A percentile compares a stretch with the other conserved stretches of the same genome.
Evolutionary conservation across 2,113 vertebrate species (phyloP).

Genomic region (Sebastes schlegelii): DNA sequence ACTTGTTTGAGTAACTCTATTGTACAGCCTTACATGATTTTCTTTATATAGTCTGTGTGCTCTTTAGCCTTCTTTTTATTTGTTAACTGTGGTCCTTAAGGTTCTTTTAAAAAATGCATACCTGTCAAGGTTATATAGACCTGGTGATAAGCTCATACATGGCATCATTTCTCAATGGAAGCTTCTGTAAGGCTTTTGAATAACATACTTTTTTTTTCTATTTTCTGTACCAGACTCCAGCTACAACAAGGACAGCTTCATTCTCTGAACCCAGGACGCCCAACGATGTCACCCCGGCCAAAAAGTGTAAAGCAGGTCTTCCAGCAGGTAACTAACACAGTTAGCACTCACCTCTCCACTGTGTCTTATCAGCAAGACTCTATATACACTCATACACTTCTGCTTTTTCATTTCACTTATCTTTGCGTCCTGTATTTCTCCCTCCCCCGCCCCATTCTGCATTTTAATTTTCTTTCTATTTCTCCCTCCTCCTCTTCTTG

Average conservation of each 20-base stretch:
- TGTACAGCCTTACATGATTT: neutral
- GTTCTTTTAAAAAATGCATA: neutral
- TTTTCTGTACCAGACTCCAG: conserved; percentile 86
- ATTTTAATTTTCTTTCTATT: conserved; percentile 32
- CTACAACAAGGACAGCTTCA: conserved; percentile 92
- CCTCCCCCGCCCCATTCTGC: conserved; percentile 18
- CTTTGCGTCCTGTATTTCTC: conserved; percentile 14
- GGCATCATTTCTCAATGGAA: neutral
- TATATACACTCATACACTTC: conserved; percentile 49
- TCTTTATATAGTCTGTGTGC: neutral
- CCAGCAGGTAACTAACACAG: conserved; percentile 84
- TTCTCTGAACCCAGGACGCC: conserved; percentile 89
- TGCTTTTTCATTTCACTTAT: conserved; percentile 59
- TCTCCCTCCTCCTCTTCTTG: conserved; percentile 13
- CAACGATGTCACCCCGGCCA: conserved; percentile 88
- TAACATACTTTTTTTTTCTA: neutral
- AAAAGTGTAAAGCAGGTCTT: conserved; percentile 88
- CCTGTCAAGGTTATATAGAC: neutral
- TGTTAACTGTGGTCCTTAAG: neutral
- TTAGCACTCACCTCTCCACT: conserved; percentile 57
- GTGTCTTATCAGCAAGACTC: conserved; percentile 17
- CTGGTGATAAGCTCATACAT: neutral
- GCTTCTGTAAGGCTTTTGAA: neutral
- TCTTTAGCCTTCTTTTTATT: neutral
- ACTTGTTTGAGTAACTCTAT: neutral